Evolutionary conservation across 2,797 vertebrate genomes (phyloP).

Genomic region (Gallinago nigripennis): DNA sequence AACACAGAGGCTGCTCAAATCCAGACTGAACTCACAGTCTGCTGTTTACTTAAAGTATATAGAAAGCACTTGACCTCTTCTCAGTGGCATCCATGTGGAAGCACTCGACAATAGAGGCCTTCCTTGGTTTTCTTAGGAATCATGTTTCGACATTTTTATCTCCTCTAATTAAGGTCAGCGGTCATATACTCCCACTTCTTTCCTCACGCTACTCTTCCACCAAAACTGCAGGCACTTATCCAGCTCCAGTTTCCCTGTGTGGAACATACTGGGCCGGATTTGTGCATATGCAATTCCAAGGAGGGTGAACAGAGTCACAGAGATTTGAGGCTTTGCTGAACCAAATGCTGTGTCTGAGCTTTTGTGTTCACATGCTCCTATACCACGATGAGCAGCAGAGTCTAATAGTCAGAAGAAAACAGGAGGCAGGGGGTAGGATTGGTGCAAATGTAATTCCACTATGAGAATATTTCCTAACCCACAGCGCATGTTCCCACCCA

Average conservation of each 20-base stretch:
- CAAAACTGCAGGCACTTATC: not conserved
- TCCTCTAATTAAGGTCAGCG: slow-evolving; percentile 7
- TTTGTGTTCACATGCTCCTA: not conserved
- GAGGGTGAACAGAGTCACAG: not conserved
- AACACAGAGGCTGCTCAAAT: slow-evolving; percentile 32
- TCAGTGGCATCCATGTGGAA: slow-evolving; percentile 44
- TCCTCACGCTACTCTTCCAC: not conserved
- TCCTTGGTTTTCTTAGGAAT: slow-evolving; percentile 38
- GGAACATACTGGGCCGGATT: not conserved
- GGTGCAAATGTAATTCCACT: slow-evolving; percentile 40
- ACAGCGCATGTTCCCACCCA: slow-evolving; percentile 35
- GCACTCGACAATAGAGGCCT: slow-evolving; percentile 4
- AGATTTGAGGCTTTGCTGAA: not conserved
- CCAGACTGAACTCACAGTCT: slow-evolving; percentile 31
- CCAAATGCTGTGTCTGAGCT: not conserved
- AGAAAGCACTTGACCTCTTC: slow-evolving; percentile 48
- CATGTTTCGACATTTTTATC: slow-evolving; percentile 36
- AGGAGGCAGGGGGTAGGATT: not conserved
- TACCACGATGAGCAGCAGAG: not conserved
- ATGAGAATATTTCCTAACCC: not conserved
- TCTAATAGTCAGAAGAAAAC: not conserved
- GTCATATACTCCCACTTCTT: slow-evolving; percentile 13
- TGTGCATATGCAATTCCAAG: not conserved
- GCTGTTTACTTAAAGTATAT: slow-evolving; percentile 57
- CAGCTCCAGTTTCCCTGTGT: not conserved